Conservation (phyloP, 2,888 invertebrate species). For the Baronia brevicornis region DNA sequence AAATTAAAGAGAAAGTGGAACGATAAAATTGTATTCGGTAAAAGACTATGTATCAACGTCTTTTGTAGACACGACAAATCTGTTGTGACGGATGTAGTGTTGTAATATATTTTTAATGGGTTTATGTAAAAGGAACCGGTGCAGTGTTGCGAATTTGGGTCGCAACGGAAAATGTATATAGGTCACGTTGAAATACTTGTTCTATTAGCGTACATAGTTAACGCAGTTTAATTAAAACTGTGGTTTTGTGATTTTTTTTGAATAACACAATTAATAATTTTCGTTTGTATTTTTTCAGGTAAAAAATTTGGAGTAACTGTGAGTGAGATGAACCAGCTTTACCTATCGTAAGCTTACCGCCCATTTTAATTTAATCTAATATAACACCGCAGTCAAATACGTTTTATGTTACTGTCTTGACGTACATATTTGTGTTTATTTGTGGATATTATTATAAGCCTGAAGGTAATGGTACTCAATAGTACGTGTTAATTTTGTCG, state of each 20-base stretch:
- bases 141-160: constrained; percentile 63
- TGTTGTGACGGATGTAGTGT: constrained; percentile 58
- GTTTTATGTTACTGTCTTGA: constrained; percentile 50
- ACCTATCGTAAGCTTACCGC: constrained; percentile 31
- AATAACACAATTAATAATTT: constrained; percentile 10
- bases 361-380: constrained; percentile 31
- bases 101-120: constrained; percentile 59
- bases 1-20: constrained; percentile 13
- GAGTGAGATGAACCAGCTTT: constrained; percentile 18
- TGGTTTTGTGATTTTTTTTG: constrained; percentile 21
- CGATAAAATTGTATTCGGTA: constrained; percentile 32
- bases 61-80: constrained; percentile 45
- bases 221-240: constrained; percentile 62
- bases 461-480: constrained; percentile 65
- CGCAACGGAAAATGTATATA: constrained; percentile 52
- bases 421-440: constrained; percentile 52
- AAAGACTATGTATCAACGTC: constrained; percentile 48
- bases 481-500: constrained; percentile 57
- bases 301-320: constrained; percentile 27
- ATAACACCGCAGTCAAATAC: constrained; percentile 35
- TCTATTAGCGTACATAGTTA: constrained; percentile 55
- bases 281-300: constrained; percentile 51
- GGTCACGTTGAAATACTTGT: constrained; percentile 64
- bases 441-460: constrained; percentile 53
- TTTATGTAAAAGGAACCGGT: constrained; percentile 41